Evolutionary conservation across 2,113 vertebrate genomes (phyloP).

Genomic region (Heterocephalus glaber): DNA sequence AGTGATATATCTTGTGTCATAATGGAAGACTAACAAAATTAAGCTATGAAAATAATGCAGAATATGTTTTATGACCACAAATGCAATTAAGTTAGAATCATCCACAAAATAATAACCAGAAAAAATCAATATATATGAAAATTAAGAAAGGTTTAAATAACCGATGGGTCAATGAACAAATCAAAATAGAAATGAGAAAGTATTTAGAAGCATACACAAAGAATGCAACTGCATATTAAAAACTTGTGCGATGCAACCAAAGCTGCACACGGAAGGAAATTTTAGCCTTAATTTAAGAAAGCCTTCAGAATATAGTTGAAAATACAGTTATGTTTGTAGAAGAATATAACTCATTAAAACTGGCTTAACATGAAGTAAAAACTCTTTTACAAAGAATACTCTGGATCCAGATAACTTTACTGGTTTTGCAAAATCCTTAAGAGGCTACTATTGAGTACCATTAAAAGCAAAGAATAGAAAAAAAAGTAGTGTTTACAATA

Average conservation of each 20-base stretch:
- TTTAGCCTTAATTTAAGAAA: constrained; percentile 15
- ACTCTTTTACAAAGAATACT: not conserved
- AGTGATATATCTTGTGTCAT: not conserved
- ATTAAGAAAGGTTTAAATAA: constrained; percentile 35
- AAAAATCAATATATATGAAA: constrained; percentile 27
- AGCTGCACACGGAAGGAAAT: not conserved
- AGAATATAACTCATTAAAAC: not conserved
- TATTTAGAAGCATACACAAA: not conserved
- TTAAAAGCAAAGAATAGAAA: not conserved
- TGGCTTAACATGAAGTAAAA: not conserved
- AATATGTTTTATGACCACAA: constrained; percentile 26
- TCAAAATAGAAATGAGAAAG: not conserved
- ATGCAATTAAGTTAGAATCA: constrained; percentile 38
- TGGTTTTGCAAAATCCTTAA: constrained; percentile 31
- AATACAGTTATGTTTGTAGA: not conserved
- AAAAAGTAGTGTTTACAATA: not conserved
- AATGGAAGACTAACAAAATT: constrained; percentile 40
- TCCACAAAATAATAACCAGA: not conserved
- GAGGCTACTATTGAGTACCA: not conserved
- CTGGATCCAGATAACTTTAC: not conserved
- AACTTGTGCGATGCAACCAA: not conserved
- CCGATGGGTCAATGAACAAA: not conserved
- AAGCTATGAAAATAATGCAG: constrained; percentile 22
- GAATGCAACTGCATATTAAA: not conserved
- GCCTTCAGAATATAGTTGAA: not conserved